These are phyloP conservation scores for Cheirogaleus major DNA, from an alignment of 2,797 vertebrate species.

Conservation along the genomic window DNA sequence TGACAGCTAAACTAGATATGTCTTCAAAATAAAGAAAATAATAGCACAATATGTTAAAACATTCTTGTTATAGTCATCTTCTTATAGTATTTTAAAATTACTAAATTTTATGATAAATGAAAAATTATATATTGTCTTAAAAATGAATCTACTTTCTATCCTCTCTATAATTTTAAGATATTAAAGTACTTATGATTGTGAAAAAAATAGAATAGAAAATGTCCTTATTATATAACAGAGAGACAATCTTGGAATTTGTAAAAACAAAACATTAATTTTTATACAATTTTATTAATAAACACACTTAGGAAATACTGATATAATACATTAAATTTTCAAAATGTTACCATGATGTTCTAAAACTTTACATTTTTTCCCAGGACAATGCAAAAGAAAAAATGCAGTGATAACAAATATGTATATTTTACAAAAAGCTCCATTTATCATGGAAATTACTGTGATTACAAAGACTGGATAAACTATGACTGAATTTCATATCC, in stretches of 20 bases:
- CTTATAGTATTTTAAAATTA: slow-evolving; percentile 32
- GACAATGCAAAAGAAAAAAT: slow-evolving; percentile 44
- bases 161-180: slow-evolving; percentile 43
- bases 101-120: slow-evolving; percentile 32
- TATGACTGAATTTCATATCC: slow-evolving; percentile 95
- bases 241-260: slow-evolving; percentile 19
- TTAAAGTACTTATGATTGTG: slow-evolving; percentile 27
- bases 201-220: not conserved
- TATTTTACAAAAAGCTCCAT: slow-evolving; percentile 44
- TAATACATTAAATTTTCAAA: slow-evolving; percentile 62
- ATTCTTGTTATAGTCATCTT: slow-evolving; percentile 22
- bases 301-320: slow-evolving; percentile 59
- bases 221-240: slow-evolving; percentile 11
- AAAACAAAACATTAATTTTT: slow-evolving; percentile 56
- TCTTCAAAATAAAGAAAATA: slow-evolving; percentile 30
- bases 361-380: not conserved
- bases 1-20: slow-evolving; percentile 9
- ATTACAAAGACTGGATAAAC: slow-evolving; percentile 48
- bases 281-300: slow-evolving; percentile 83
- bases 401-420: slow-evolving; percentile 67
- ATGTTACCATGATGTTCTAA: slow-evolving; percentile 59
- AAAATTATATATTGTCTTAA: not conserved
- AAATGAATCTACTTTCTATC: not conserved
- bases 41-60: not conserved
- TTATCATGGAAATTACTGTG: not conserved